phyloP scores from a whole-genome alignment of 2,113 vertebrate genomes.

The human region GRCh38 chr1:151588501-151589000 shows the following conservation, averaged over 20 bases:
- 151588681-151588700: not conserved
- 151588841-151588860: too few species aligned
- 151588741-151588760: not conserved
- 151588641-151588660: not conserved
- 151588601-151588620: not conserved
- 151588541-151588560: not conserved
- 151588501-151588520: slow-evolving; percentile 1
- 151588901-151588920: too few species aligned
- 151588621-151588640: not conserved
- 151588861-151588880: too few species aligned
- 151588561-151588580: not conserved
- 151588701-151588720: not conserved
- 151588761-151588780: too few species aligned
- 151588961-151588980: too few species aligned
- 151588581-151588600: not conserved
- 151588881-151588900: too few species aligned
- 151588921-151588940: too few species aligned
- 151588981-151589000: too few species aligned
- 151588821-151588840: too few species aligned
- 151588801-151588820: too few species aligned
- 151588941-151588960: too few species aligned
- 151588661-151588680: not conserved
- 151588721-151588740: not conserved
- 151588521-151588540: not conserved
- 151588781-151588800: too few species aligned